Evolutionary conservation across 2,888 invertebrate genomes (phyloP).

Genomic region (Leistus spinibarbis): DNA sequence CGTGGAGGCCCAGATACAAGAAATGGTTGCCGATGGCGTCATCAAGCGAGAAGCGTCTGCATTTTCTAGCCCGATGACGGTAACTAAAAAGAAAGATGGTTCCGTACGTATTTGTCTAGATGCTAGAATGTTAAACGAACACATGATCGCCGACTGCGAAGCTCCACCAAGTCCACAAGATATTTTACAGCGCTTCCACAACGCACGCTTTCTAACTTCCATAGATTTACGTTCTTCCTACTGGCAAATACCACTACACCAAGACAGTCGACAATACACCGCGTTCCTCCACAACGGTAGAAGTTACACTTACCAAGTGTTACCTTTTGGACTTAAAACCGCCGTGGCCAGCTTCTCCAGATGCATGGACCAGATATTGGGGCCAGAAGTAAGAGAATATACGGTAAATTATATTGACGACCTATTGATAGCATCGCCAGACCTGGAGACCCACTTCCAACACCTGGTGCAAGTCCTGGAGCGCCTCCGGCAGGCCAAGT

Average conservation of each 20-base stretch:
- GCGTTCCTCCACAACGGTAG: slow-evolving; percentile 44
- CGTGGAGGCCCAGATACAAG: slow-evolving; percentile 46
- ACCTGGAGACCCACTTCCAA: slow-evolving; percentile 42
- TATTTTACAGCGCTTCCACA: slow-evolving; percentile 38
- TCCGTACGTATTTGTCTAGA: slow-evolving; percentile 48
- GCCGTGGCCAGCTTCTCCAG: slow-evolving; percentile 45
- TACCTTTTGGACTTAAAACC: slow-evolving; percentile 48
- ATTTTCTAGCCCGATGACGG: slow-evolving; percentile 48
- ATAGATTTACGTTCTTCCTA: slow-evolving; percentile 19
- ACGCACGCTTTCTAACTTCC: slow-evolving; percentile 28
- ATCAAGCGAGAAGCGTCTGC: too few relatives aligned
- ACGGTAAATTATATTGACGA: slow-evolving; percentile 48
- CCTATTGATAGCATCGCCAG: slow-evolving; percentile 45
- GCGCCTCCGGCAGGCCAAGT: slow-evolving; percentile 41
- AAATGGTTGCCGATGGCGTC: slow-evolving; percentile 46
- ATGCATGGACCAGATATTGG: slow-evolving; percentile 44
- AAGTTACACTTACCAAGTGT: slow-evolving; percentile 47
- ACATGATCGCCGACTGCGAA: slow-evolving; percentile 48
- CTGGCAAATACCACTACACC: too few relatives aligned
- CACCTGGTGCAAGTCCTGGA: slow-evolving; percentile 43
- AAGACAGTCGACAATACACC: slow-evolving; percentile 41
- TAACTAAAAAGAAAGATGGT: slow-evolving; percentile 47
- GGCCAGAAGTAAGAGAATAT: slow-evolving; percentile 44
- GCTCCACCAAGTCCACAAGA: too few relatives aligned
- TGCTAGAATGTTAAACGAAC: slow-evolving; percentile 47